Base-by-base conservation (phyloP, 2,888 invertebrate species). In the Neoascia interrupta region DNA sequence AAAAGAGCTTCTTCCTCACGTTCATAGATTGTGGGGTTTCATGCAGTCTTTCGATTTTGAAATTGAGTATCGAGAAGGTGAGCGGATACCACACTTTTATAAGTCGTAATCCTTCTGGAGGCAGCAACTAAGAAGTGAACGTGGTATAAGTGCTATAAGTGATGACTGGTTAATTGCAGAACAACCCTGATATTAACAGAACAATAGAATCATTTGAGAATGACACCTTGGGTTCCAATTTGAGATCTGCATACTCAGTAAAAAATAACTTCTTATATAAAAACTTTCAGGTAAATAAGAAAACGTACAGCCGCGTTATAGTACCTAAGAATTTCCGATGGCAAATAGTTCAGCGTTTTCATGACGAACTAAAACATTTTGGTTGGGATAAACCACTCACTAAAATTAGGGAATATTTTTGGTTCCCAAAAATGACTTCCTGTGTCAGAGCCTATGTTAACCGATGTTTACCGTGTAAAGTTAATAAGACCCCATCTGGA, bases 311-410 rank as follows among this genome's bases (percentile, higher is more conserved):
- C 10, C 45, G 28, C 4, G 45, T 47, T 28, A 16, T 45, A 45
- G 28, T 28, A 5, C 19, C n/a, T 2, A 6, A 45, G 28, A 28
- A 47, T 28, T 26, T 47, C 28, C 45, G 45, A 13, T 47, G 45
- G 45, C 45, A 47, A 47, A 47, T 47, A 47, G 28, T 47, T 28
- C 45, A 28, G 5, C 45, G 45, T 26, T 45, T 45, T 45, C 45
- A 47, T 28, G 26, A 47, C 28, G 28, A 47, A 47, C 15, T 47
- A 28, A 47, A 26, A 16, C 45, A 47, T 47, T 28, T 47, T 11
- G 26, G 45, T 15, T 36, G 36, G 45, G 26, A 47, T 26, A 47
- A 47, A 28, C 15, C 10, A 28, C 45, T 47, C 16, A 15, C 45
- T 28, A 47, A 47, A 28, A 16, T 26, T 10, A 28, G 28, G 8